Conservation (phyloP, 2,113 vertebrate species). For the Erythrocercus mccallii region DNA sequence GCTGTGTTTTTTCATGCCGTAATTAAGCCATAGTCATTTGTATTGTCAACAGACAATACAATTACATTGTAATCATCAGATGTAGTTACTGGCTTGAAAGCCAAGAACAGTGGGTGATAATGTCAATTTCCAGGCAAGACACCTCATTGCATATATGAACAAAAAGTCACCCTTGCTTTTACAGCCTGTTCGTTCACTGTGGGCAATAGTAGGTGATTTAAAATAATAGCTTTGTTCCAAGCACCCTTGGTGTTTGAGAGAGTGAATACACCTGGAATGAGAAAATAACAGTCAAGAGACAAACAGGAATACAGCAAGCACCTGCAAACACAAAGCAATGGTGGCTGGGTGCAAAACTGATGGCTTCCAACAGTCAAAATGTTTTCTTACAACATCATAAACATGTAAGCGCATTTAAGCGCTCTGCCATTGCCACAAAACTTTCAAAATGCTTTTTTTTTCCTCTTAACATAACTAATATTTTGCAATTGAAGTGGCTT, state of each 20-base stretch:
- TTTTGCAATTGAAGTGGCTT: background rate
- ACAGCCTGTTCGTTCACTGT: background rate
- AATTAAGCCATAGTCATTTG: background rate
- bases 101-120: background rate
- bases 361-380: background rate
- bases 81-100: background rate
- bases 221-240: slow-evolving; percentile 1
- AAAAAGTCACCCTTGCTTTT: background rate
- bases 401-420: background rate
- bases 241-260: background rate
- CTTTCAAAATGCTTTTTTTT: background rate
- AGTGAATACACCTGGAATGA: background rate
- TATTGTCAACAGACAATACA: background rate
- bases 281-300: background rate
- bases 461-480: background rate
- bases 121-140: background rate
- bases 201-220: background rate
- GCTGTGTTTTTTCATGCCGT: background rate
- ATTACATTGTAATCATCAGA: background rate
- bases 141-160: background rate
- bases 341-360: background rate
- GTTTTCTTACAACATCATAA: background rate
- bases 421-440: background rate
- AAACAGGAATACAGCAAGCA: background rate
- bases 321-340: background rate